A percentile compares a stretch with the other conserved stretches of the same genome.
Evolutionary conservation across 2,113 vertebrate genomes (phyloP).

Genomic region (Heptranchias perlo): DNA sequence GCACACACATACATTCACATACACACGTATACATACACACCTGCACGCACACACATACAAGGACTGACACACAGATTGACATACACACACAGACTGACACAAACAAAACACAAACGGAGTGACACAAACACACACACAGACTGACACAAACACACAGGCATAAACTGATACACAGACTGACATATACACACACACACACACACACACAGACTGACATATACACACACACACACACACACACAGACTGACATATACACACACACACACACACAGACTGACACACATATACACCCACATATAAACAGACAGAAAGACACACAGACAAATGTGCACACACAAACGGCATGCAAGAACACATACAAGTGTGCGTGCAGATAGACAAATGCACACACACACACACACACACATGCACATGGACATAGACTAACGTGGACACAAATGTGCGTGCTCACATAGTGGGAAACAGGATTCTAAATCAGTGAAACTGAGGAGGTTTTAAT

Average conservation of each 20-base stretch:
- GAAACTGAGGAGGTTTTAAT: not conserved
- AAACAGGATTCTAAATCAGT: not conserved
- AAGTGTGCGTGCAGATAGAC: not conserved
- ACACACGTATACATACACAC: not conserved
- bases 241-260: not conserved
- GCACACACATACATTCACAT: not conserved
- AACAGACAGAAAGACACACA: not conserved
- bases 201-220: not conserved
- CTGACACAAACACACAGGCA: not conserved
- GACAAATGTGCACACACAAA: not conserved
- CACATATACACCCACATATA: not conserved
- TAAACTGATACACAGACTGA: not conserved
- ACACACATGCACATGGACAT: not conserved
- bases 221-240: not conserved
- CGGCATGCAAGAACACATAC: not conserved
- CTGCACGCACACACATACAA: not conserved
- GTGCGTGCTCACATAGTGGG: too few species aligned
- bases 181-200: not conserved
- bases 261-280: not conserved
- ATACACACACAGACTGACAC: not conserved
- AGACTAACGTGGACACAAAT: not conserved
- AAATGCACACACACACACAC: not conserved
- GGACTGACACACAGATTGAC: not conserved
- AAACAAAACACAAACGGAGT: not conserved
- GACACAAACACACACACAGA: not conserved